Evolutionary conservation across 2,888 invertebrate genomes (phyloP).

Genomic region (Acleris literana): DNA sequence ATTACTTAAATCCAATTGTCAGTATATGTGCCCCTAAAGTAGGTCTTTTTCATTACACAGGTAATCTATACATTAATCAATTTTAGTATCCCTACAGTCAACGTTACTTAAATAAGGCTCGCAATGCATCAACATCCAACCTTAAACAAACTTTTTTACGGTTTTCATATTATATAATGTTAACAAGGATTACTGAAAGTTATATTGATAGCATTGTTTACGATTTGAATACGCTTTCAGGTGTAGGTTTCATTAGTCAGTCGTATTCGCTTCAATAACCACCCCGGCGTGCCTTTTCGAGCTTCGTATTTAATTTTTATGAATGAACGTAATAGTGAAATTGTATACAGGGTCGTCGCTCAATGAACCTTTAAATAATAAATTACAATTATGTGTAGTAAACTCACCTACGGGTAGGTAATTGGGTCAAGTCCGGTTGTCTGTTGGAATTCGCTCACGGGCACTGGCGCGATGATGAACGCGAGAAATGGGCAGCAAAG

Average conservation of each 20-base stretch:
- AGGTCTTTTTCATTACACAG: no score
- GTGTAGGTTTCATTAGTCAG: not conserved
- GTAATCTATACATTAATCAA: no score
- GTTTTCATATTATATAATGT: no score
- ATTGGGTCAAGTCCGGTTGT: slow-evolving; percentile 53
- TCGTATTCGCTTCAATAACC: slow-evolving; percentile 17
- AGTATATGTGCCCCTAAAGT: no score
- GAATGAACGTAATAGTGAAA: slow-evolving; percentile 49
- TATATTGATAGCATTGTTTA: no score
- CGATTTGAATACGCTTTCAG: not conserved
- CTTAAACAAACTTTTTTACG: no score
- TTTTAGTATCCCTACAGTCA: no score
- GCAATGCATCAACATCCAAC: no score
- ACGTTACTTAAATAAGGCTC: no score
- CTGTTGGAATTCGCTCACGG: slow-evolving; percentile 55
- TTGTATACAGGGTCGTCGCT: slow-evolving; percentile 1
- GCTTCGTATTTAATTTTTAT: slow-evolving; percentile 61
- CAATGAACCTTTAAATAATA: slow-evolving; percentile 29
- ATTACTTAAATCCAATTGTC: no score
- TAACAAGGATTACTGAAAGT: no score
- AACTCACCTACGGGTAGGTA: slow-evolving; percentile 62
- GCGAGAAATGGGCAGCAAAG: slow-evolving; percentile 63
- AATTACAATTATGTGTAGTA: slow-evolving; percentile 33
- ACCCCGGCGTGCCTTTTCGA: slow-evolving; percentile 52
- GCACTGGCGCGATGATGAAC: slow-evolving; percentile 66